phyloP scores from a whole-genome alignment of 1,140 invertebrate genomes.

The Drosophila paulistorum region DNA sequence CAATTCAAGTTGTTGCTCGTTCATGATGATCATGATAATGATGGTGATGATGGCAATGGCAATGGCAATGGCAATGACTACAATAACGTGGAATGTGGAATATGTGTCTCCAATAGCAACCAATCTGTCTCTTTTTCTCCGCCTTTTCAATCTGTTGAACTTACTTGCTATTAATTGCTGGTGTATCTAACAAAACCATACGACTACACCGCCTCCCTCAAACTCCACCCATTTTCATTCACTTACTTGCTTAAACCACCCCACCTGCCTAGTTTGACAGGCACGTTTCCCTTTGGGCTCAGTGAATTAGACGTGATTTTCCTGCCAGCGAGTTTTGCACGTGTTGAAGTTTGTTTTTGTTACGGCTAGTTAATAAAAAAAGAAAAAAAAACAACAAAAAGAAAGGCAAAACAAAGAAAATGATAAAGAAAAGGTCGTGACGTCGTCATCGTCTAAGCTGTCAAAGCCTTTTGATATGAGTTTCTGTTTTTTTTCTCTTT shows the following conservation, averaged over 20 bases:
- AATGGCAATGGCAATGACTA: not conserved
- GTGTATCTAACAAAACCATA: conserved; percentile 9
- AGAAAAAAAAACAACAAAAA: not conserved
- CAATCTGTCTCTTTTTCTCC: conserved; percentile 28
- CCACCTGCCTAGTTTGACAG: conserved; percentile 30
- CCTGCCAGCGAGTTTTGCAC: conserved; percentile 46
- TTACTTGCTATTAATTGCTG: conserved; percentile 43
- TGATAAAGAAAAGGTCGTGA: conserved; percentile 19
- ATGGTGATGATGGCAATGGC: not conserved
- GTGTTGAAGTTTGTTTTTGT: conserved; percentile 36
- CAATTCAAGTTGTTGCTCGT: conserved; percentile 34
- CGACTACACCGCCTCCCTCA: not conserved
- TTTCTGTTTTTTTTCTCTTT: conserved; percentile 2
- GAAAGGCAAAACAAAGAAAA: conserved; percentile 8
- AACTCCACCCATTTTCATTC: too few relatives aligned
- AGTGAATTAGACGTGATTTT: conserved; percentile 59
- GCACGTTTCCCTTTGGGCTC: conserved; percentile 45
- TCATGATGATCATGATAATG: conserved; percentile 15
- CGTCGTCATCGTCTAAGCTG: conserved; percentile 15
- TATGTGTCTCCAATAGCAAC: conserved; percentile 33
- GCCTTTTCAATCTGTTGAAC: conserved; percentile 32
- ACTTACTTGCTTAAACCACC: not conserved
- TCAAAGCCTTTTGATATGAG: conserved; percentile 19
- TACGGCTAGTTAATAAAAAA: conserved; percentile 16
- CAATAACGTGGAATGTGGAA: conserved; percentile 1